phyloP scores from a whole-genome alignment of 2,888 invertebrate genomes.

The Brenthis hecate region DNA sequence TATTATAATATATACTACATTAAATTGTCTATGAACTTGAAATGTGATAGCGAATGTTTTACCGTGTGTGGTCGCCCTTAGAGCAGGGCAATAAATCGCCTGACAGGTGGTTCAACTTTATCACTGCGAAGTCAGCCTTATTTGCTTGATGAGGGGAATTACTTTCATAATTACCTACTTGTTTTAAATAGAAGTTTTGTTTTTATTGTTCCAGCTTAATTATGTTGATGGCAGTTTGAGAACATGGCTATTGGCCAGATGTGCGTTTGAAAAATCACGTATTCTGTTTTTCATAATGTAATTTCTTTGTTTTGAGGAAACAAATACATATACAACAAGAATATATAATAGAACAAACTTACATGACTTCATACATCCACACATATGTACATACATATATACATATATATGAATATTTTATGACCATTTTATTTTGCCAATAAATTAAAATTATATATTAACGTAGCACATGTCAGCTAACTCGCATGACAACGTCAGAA shows the following conservation, averaged over 20 bases:
- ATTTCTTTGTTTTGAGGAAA: too few relatives aligned
- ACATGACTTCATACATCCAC: too few relatives aligned
- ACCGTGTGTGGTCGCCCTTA: conserved; percentile 35
- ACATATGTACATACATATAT: too few relatives aligned
- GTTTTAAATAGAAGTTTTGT: conserved; percentile 16
- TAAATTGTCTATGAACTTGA: background rate
- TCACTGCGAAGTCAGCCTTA: conserved; percentile 44
- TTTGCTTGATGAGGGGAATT: conserved; percentile 40
- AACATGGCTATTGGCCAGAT: conserved; percentile 14
- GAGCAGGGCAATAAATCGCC: conserved; percentile 49
- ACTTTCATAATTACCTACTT: conserved; percentile 37
- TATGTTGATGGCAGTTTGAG: conserved; percentile 10
- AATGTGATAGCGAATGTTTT: background rate
- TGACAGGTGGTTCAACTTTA: conserved; percentile 55
- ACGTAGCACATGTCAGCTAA: too few relatives aligned
- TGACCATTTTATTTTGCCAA: too few relatives aligned
- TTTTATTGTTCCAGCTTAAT: conserved; percentile 13
- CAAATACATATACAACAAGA: too few relatives aligned
- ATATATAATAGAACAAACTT: too few relatives aligned
- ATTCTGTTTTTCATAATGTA: background rate
- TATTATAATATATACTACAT: background rate
- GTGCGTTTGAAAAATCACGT: conserved; percentile 2
- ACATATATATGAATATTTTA: too few relatives aligned
- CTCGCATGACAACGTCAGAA: too few relatives aligned
- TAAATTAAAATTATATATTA: too few relatives aligned